Evolutionary conservation across 1,140 invertebrate species (phyloP).

Genomic region (Reticulitermes speratus): DNA sequence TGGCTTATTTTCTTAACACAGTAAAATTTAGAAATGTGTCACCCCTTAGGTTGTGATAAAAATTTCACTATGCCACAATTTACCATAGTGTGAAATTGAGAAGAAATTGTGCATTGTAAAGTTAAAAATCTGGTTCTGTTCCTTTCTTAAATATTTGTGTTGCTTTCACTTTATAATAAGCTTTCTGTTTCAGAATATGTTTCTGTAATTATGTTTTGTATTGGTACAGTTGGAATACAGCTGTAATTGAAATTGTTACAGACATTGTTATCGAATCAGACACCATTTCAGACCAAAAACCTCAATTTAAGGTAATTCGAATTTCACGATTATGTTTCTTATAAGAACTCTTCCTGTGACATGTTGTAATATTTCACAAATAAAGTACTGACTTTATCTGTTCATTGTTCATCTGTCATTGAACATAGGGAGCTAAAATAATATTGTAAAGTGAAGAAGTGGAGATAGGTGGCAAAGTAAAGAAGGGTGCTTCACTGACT

Average conservation of each 20-base stretch:
- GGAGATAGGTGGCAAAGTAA: too few species aligned
- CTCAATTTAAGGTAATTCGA: not conserved
- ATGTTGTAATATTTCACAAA: not conserved
- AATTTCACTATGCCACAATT: conserved; percentile 27
- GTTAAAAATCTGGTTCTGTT: not conserved
- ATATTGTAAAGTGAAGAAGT: not conserved
- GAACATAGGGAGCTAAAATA: not conserved
- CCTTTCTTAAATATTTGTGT: not conserved
- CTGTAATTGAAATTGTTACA: not conserved
- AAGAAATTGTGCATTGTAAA: not conserved
- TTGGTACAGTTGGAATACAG: not conserved
- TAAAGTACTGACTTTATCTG: not conserved
- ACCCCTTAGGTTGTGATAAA: conserved; percentile 32
- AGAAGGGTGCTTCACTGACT: too few species aligned
- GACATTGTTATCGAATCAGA: not conserved
- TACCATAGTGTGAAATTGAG: conserved; percentile 23
- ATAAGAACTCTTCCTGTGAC: not conserved
- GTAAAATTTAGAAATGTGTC: not conserved
- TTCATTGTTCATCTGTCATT: not conserved
- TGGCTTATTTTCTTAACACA: not conserved
- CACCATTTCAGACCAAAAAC: not conserved
- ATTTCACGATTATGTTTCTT: not conserved
- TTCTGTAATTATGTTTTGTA: not conserved
- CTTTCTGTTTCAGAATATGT: not conserved
- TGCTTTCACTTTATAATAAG: not conserved